A percentile compares a stretch with the other conserved stretches of the same genome.
These are phyloP conservation scores for Centruroides sculpturatus DNA, from an alignment of 1,140 invertebrate genomes.

Conservation along the genomic window DNA sequence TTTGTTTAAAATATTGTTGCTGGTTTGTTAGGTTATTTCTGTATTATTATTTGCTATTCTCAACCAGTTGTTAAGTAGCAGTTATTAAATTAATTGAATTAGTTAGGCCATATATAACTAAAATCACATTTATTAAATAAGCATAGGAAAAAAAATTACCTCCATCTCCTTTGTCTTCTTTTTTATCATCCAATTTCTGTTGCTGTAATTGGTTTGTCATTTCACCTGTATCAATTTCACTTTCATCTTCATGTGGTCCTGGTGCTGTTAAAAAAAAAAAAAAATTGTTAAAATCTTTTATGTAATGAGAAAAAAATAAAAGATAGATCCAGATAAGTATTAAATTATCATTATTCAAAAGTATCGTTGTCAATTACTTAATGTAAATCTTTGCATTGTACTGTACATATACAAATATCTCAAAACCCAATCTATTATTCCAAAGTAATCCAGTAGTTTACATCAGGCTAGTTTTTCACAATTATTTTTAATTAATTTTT, in stretches of 20 bases:
- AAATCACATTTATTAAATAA: slow-evolving; percentile 15
- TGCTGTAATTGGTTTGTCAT: slow-evolving; percentile 4
- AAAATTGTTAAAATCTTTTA: not conserved
- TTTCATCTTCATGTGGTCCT: slow-evolving; percentile 4
- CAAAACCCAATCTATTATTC: too few relatives aligned
- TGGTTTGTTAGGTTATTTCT: too few relatives aligned
- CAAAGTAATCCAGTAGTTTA: too few relatives aligned
- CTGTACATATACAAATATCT: too few relatives aligned
- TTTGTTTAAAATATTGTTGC: too few relatives aligned
- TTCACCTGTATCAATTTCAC: slow-evolving; percentile 7
- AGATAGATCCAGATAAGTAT: not conserved
- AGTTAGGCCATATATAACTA: slow-evolving; percentile 11
- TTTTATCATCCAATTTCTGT: slow-evolving; percentile 11
- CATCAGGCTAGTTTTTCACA: too few relatives aligned
- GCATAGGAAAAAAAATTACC: slow-evolving; percentile 14
- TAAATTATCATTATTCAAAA: too few relatives aligned
- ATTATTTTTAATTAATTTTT: too few relatives aligned
- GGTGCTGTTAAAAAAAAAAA: slow-evolving; percentile 1
- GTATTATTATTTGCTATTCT: too few relatives aligned
- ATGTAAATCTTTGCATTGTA: too few relatives aligned
- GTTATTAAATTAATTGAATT: not conserved
- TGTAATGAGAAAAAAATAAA: not conserved
- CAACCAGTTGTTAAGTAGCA: too few relatives aligned
- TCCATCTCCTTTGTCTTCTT: slow-evolving; percentile 15
- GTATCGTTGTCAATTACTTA: too few relatives aligned